A percentile compares a stretch with the other conserved stretches of the same genome.
Conservation (phyloP, 2,888 invertebrate genomes). For the Ophion slaviceki region DNA sequence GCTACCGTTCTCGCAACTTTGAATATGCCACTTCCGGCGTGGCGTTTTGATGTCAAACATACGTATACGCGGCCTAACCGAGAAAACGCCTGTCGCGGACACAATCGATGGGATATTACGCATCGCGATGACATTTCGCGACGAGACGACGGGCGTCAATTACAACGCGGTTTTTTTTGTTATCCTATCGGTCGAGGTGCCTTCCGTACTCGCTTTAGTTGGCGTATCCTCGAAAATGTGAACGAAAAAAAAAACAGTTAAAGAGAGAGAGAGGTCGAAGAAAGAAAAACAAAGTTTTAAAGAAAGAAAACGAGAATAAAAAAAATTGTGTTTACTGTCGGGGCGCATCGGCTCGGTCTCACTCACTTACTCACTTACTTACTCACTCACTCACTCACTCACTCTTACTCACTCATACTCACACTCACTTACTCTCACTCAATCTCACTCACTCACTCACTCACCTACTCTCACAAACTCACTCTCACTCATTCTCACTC, state of each 20-base stretch:
- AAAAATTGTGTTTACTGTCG: not conserved
- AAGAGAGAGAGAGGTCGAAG: not conserved
- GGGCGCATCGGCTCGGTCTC: not conserved
- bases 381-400: too few species aligned
- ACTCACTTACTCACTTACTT: too few species aligned
- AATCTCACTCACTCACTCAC: too few species aligned
- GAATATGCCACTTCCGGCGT: conserved; percentile 29
- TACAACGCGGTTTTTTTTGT: not conserved
- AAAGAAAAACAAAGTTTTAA: too few species aligned
- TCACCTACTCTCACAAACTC: too few species aligned
- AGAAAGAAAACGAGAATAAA: not conserved
- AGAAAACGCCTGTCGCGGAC: not conserved
- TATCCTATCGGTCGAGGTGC: not conserved
- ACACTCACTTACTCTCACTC: too few species aligned
- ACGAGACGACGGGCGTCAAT: not conserved
- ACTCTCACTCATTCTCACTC: too few species aligned
- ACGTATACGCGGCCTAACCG: not conserved
- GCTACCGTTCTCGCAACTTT: conserved; percentile 16
- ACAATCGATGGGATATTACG: not conserved
- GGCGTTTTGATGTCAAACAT: not conserved
- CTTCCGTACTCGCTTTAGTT: too few species aligned
- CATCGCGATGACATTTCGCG: not conserved
- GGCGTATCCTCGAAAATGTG: not conserved
- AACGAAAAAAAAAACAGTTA: not conserved
- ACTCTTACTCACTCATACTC: too few species aligned